Conservation (phyloP, 2,888 invertebrate species). For the Drosophila atripex region DNA sequence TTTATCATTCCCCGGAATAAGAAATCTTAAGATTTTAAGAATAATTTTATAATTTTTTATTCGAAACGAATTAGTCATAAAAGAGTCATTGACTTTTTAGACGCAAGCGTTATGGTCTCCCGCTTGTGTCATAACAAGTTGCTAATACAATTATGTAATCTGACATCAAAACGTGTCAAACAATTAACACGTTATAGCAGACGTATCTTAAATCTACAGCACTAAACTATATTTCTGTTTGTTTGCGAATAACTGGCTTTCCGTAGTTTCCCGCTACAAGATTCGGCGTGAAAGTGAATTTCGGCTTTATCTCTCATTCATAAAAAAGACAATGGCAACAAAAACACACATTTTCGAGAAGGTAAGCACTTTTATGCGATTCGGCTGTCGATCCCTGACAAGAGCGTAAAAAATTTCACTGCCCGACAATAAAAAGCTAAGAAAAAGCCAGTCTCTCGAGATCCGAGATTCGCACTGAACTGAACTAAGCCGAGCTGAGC, state of each 20-base stretch:
- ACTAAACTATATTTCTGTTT: constrained; percentile 1
- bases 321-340: constrained; percentile 22
- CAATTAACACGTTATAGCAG: constrained; percentile 45
- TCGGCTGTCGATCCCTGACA: constrained; percentile 30
- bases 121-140: constrained; percentile 22
- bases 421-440: constrained; percentile 23
- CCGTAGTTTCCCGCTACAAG: constrained; percentile 10
- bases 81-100: constrained; percentile 17
- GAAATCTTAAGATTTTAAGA: neutral
- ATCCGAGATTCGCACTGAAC: constrained; percentile 24
- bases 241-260: constrained; percentile 24
- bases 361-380: constrained; percentile 37
- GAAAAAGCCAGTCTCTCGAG: constrained; percentile 8
- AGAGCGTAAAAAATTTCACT: constrained; percentile 37
- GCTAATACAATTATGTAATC: constrained; percentile 39
- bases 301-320: constrained; percentile 17
- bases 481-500: constrained; percentile 11
- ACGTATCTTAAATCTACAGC: constrained; percentile 25
- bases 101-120: constrained; percentile 1
- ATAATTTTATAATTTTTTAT: neutral
- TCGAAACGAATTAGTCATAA: neutral
- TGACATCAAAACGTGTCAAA: constrained; percentile 14
- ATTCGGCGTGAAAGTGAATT: constrained; percentile 42
- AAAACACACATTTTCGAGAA: constrained; percentile 29
- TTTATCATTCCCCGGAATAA: neutral